Evolutionary conservation across 2,113 vertebrate species (phyloP).

Genomic region (Rhinolophus sinicus): DNA sequence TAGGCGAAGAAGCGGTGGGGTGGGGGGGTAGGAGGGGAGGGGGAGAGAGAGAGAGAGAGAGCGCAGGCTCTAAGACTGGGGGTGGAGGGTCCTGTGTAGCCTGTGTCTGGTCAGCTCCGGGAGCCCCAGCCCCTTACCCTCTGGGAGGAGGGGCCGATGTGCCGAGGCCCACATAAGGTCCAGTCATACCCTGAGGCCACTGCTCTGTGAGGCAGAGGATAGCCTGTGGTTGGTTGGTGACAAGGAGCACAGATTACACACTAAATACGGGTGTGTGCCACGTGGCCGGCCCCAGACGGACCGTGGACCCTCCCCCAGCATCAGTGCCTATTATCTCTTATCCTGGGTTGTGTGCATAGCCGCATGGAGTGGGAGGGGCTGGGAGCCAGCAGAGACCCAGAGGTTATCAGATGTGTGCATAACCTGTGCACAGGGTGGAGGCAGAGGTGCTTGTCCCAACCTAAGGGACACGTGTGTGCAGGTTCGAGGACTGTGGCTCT

Average conservation of each 20-base stretch:
- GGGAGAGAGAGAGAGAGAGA: too few species aligned
- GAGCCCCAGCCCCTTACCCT: not conserved
- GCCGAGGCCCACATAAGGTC: not conserved
- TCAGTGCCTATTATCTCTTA: not conserved
- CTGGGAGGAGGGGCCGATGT: too few species aligned
- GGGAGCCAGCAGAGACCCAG: not conserved
- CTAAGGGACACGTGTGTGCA: not conserved
- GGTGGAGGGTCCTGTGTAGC: not conserved
- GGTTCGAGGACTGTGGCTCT: not conserved
- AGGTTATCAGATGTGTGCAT: not conserved
- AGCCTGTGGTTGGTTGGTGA: not conserved
- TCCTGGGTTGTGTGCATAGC: not conserved
- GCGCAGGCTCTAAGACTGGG: not conserved
- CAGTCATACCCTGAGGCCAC: not conserved
- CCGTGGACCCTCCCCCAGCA: accelerated
- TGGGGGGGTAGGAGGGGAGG: too few species aligned
- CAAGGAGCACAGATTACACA: not conserved
- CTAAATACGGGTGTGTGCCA: not conserved
- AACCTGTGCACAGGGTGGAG: not conserved
- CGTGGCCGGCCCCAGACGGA: too few species aligned
- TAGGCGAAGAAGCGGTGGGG: too few species aligned
- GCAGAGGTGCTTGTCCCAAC: not conserved
- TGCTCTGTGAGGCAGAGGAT: not conserved
- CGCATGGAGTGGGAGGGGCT: not conserved
- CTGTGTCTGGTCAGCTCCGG: not conserved